Conservation (phyloP, 2,888 invertebrate species). For the Aphodius granarius region DNA sequence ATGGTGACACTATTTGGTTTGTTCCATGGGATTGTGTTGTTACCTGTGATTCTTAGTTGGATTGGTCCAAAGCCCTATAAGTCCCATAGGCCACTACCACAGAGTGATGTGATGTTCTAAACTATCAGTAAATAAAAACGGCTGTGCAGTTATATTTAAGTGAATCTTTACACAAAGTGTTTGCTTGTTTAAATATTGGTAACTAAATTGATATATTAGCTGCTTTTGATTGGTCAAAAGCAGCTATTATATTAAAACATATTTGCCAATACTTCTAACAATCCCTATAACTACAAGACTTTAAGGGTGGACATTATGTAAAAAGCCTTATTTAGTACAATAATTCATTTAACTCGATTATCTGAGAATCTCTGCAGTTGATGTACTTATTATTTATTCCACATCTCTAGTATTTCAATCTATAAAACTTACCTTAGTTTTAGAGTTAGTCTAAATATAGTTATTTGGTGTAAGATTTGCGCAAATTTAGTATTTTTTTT, state of each 20-base stretch:
- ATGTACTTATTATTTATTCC: background rate
- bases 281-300: too few species aligned
- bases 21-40: conserved; percentile 73
- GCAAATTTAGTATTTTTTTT: too few species aligned
- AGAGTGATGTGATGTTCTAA: conserved; percentile 32
- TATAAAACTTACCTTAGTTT: background rate
- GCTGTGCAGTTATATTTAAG: background rate
- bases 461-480: background rate
- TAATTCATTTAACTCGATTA: too few species aligned
- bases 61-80: conserved; percentile 65
- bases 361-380: background rate
- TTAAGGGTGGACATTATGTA: too few species aligned
- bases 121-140: background rate
- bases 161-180: background rate
- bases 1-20: conserved; percentile 77
- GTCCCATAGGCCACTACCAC: conserved; percentile 37
- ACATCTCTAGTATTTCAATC: background rate
- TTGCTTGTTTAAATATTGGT: background rate
- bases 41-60: conserved; percentile 74
- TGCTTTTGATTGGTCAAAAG: too few species aligned
- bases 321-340: too few species aligned
- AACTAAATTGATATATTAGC: too few species aligned
- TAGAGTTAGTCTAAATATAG: background rate
- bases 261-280: too few species aligned
- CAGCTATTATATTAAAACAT: too few species aligned